phyloP scores from a whole-genome alignment of 2,113 vertebrate species.

The Sterna hirundo region DNA sequence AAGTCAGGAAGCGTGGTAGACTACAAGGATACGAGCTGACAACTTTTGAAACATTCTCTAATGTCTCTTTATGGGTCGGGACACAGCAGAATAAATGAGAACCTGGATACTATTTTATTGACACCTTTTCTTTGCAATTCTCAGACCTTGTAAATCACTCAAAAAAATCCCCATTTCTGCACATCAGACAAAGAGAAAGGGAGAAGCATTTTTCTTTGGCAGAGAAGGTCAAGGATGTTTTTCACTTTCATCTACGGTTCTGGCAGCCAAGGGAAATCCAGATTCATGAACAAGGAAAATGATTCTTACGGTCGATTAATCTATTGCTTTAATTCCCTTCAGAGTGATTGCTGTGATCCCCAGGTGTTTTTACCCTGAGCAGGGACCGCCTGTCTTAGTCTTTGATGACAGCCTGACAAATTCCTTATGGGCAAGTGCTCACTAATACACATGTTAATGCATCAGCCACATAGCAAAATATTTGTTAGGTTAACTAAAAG shows the following conservation, averaged over 20 bases:
- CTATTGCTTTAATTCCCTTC: slow-evolving; percentile 31
- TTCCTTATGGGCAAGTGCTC: slow-evolving; percentile 26
- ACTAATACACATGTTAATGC: slow-evolving; percentile 13
- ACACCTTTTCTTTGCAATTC: slow-evolving; percentile 25
- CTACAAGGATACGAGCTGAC: slow-evolving; percentile 26
- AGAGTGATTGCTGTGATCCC: slow-evolving; percentile 33
- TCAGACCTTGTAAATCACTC: slow-evolving; percentile 32
- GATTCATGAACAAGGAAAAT: slow-evolving; percentile 32
- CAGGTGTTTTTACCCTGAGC: not conserved
- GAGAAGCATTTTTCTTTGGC: slow-evolving; percentile 42
- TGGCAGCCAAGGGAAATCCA: slow-evolving; percentile 44
- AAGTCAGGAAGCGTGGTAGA: slow-evolving; percentile 38
- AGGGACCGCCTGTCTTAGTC: not conserved
- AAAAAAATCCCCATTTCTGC: not conserved
- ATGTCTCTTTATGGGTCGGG: slow-evolving; percentile 29
- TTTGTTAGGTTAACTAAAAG: not conserved
- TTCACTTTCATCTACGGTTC: slow-evolving; percentile 22
- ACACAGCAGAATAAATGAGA: slow-evolving; percentile 16
- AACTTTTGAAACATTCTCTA: slow-evolving; percentile 41
- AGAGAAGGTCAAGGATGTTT: slow-evolving; percentile 51
- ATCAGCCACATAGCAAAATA: not conserved
- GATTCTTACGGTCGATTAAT: slow-evolving; percentile 44
- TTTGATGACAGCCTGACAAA: slow-evolving; percentile 32
- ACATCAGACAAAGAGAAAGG: not conserved
- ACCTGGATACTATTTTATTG: not conserved